phyloP scores from a whole-genome alignment of 2,797 vertebrate genomes.

The Liasis olivaceus region DNA sequence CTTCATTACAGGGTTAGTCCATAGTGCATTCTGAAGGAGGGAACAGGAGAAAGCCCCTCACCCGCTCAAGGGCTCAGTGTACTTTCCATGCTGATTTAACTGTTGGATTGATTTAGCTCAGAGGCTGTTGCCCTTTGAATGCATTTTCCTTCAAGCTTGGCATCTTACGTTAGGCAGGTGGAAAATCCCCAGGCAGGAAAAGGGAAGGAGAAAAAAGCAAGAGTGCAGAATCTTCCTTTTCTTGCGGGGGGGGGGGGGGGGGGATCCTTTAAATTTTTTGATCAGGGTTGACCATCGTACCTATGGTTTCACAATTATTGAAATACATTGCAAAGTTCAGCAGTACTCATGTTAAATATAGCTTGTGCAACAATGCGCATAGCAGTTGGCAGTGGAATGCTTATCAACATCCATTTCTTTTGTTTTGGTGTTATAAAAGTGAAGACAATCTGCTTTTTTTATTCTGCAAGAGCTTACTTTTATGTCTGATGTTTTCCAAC shows the following conservation, averaged over 20 bases:
- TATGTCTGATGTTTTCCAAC: not conserved
- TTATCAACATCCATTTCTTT: not conserved
- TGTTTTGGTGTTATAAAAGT: not conserved
- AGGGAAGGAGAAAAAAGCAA: not conserved
- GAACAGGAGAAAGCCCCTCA: constrained; percentile 17
- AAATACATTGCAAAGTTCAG: constrained; percentile 14
- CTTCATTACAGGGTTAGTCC: constrained; percentile 31
- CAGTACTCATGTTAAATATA: not conserved
- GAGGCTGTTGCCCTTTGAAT: not conserved
- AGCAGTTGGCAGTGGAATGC: not conserved
- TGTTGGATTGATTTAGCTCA: constrained; percentile 7
- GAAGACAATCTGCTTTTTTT: not conserved
- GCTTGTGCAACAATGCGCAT: not conserved
- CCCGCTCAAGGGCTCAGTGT: constrained; percentile 23
- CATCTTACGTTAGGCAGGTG: not conserved
- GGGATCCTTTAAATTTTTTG: not conserved
- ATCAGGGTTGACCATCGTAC: not conserved
- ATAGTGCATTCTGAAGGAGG: constrained; percentile 20
- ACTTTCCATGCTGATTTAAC: constrained; percentile 9
- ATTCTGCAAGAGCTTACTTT: not conserved
- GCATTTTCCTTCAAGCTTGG: constrained; percentile 22
- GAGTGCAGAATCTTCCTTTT: not conserved
- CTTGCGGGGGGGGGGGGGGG: not conserved
- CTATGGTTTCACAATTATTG: not conserved
- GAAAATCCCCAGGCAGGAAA: not conserved